Percentiles rank a stretch among this genome's conserved stretches.
Conservation (phyloP, 1,140 invertebrate genomes). For the Copidosoma floridanum region DNA sequence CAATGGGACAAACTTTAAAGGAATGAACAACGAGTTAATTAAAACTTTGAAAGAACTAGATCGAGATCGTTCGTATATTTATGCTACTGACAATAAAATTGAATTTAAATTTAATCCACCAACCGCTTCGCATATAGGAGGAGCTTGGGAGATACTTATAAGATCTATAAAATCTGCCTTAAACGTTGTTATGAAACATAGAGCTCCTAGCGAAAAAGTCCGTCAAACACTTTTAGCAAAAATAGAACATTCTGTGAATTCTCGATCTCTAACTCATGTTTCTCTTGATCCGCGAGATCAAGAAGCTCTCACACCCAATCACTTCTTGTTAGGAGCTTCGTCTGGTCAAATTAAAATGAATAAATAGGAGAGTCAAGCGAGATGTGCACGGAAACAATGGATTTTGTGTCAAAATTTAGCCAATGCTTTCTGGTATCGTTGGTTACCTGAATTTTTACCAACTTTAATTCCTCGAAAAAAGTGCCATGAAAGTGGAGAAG, state of each 20-base stretch:
- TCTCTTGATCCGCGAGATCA: slow-evolving; percentile 22
- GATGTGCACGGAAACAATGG: neutral
- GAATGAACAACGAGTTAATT: neutral
- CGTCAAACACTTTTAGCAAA: neutral
- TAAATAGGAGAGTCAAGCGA: neutral
- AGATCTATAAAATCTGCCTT: neutral
- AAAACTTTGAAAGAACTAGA: neutral
- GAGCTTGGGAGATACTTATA: neutral
- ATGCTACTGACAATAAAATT: neutral
- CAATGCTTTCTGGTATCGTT: slow-evolving; percentile 33
- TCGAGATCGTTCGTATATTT: neutral
- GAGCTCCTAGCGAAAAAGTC: neutral
- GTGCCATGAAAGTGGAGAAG: no score
- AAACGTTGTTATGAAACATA: neutral
- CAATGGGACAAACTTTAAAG: neutral
- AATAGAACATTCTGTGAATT: slow-evolving; percentile 1
- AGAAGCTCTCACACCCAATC: slow-evolving; percentile 32
- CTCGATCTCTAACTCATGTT: slow-evolving; percentile 10
- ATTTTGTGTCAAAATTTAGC: slow-evolving; percentile 16
- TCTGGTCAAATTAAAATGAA: neutral
- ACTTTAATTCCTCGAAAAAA: slow-evolving; percentile 29
- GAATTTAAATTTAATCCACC: neutral
- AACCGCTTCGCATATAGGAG: no score
- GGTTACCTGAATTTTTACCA: slow-evolving; percentile 31
- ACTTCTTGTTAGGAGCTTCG: slow-evolving; percentile 35